Percentiles rank a stretch among this genome's conserved stretches.
These are phyloP conservation scores for Columba janthina DNA, from an alignment of 2,113 vertebrate species.

Conservation along the genomic window DNA sequence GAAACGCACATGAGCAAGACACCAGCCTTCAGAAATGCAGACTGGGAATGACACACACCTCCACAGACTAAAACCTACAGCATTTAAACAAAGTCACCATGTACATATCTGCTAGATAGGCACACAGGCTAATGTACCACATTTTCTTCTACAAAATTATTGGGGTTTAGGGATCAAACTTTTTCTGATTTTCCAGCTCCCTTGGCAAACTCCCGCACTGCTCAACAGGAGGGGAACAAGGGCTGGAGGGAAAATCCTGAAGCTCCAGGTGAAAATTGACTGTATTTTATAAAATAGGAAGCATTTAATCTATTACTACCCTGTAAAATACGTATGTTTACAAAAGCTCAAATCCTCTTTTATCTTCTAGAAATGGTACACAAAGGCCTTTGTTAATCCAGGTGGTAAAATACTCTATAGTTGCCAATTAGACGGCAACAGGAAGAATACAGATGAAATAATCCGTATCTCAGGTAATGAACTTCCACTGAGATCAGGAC, in stretches of 20 bases:
- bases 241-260: not conserved
- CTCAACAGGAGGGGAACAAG: not conserved
- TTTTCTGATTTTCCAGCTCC: not conserved
- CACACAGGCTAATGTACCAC: rapidly evolving
- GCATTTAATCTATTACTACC: too few species aligned
- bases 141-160: not conserved
- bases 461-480: not conserved
- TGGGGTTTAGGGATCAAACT: not conserved
- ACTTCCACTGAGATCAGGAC: not conserved
- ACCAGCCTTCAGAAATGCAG: slow-evolving; percentile 41
- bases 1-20: not conserved
- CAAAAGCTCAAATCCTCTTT: slow-evolving; percentile 29
- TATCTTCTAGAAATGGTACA: slow-evolving; percentile 1
- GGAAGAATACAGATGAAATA: not conserved
- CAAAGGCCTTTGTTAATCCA: slow-evolving; percentile 30
- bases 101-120: rapidly evolving
- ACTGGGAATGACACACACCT: not conserved
- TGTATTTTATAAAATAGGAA: not conserved
- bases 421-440: not conserved
- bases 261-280: not conserved
- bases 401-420: not conserved
- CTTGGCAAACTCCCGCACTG: not conserved
- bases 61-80: not conserved
- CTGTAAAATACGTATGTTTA: not conserved
- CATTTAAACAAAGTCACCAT: rapidly evolving